Percentiles rank a stretch among this genome's conserved stretches.
Conservation (phyloP, 1,140 invertebrate species). For the Drosophila dunni region DNA sequence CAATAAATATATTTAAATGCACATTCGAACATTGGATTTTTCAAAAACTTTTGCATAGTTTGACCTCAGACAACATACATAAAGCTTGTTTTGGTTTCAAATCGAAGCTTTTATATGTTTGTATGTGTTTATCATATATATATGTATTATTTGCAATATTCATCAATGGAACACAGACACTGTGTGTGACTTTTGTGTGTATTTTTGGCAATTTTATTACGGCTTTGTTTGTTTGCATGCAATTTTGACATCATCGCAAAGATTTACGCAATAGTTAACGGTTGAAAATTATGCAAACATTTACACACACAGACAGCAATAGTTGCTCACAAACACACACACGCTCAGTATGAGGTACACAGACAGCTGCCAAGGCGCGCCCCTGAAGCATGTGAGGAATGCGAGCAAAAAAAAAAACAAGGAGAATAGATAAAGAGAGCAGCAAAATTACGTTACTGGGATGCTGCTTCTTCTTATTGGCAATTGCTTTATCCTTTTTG, state of each 20-base stretch:
- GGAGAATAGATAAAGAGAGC: constrained; percentile 2
- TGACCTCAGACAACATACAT: constrained; percentile 72
- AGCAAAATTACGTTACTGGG: constrained; percentile 14
- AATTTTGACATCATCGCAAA: constrained; percentile 49
- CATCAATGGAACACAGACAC: constrained; percentile 26
- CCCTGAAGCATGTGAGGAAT: constrained; percentile 22
- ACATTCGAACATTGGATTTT: constrained; percentile 22
- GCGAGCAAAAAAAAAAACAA: constrained; percentile 13
- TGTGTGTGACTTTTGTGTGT: not conserved
- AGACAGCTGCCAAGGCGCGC: constrained; percentile 20
- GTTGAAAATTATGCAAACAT: constrained; percentile 44
- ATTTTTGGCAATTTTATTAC: constrained; percentile 30
- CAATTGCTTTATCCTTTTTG: constrained; percentile 66
- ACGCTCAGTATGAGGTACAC: not conserved
- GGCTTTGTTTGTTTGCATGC: constrained; percentile 33
- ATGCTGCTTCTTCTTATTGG: constrained; percentile 34
- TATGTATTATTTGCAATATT: constrained; percentile 13
- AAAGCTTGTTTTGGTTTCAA: constrained; percentile 46
- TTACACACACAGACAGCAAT: constrained; percentile 7
- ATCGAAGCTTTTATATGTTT: constrained; percentile 16
- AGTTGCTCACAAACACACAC: constrained; percentile 5
- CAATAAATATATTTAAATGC: constrained; percentile 2
- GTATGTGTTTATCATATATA: constrained; percentile 1
- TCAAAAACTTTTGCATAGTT: constrained; percentile 30
- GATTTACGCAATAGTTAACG: constrained; percentile 58